Base-by-base conservation (phyloP, 2,888 invertebrate species). In the Pollenia angustigena region DNA sequence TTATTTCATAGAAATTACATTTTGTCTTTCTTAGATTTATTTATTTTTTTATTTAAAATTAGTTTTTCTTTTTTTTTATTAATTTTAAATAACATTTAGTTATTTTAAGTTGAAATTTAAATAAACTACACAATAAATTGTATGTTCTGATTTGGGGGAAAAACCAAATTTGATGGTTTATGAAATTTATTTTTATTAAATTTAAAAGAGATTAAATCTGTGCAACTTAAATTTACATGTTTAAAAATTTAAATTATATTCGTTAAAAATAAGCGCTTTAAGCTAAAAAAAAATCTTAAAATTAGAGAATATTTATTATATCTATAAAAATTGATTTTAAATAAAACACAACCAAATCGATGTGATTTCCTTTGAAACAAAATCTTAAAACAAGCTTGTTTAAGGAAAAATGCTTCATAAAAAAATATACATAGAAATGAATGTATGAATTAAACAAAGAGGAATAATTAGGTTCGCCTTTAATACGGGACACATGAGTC, bases 281-380 rank as follows among this genome's bases (percentile, higher is more conserved):
- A 85, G 81, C 85, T 71, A 66, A 69, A 81, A 69, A 81, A 80
- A 14, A 69, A 48, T n/a, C 44, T 50, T 48, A 56, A 58, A 56
- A 16, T 68, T 14, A 78, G 42, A 58, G 9, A 10, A 40, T 46
- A 16, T 52, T n/a, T 58, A 50, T 14, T 54, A 60, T 60, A 11
- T 69, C 74, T 78, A 32, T 32, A 32, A 32, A 32, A 32, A 66
- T 71, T 64, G 48, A 88, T 88, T 90, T 88, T 89, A 89, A 91
- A 91, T 91, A 16, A 78, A 92, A 92, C 91, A 92, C 92, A 92
- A 92, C 92, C 92, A 91, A 92, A 91, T 92, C 92, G 92, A 92
- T 92, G 92, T 91, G 90, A 89, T 89, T 90, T 87, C 76, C 83
- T 85, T 81, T 75, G 4, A 56, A 40, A 42, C 7, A 11, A 62